phyloP scores from a whole-genome alignment of 2,797 vertebrate species.

The Parambassis ranga region DNA sequence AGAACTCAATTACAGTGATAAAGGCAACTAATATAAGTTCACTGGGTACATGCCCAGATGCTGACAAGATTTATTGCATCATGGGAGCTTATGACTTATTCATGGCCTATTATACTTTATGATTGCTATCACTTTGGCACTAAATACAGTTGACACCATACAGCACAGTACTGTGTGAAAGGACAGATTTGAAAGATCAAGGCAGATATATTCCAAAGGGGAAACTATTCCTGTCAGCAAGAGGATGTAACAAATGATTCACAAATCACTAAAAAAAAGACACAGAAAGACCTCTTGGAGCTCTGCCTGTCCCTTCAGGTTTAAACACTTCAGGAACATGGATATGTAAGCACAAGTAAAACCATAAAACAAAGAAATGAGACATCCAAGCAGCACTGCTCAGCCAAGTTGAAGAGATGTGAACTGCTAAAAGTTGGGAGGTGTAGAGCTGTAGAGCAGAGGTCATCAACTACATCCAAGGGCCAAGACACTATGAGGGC shows the following conservation, averaged over 20 bases:
- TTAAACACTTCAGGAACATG: background rate
- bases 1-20: conserved; percentile 64
- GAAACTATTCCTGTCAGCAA: conserved; percentile 1
- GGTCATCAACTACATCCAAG: too few species aligned
- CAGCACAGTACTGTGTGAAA: conserved; percentile 10
- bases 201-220: conserved; percentile 15
- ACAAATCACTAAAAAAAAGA: conserved; percentile 7
- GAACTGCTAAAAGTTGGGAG: too few species aligned
- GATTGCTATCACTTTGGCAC: conserved; percentile 52
- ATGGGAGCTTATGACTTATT: conserved; percentile 60
- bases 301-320: background rate
- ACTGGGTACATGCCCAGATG: conserved; percentile 42
- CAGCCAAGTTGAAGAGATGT: background rate
- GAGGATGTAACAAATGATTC: conserved; percentile 4
- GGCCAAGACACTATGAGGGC: too few species aligned
- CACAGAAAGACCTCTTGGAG: background rate
- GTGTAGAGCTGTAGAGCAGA: too few species aligned
- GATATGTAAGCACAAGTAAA: background rate
- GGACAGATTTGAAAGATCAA: conserved; percentile 25
- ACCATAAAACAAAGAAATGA: background rate
- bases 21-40: conserved; percentile 56
- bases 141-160: conserved; percentile 55
- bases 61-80: conserved; percentile 51
- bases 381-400: background rate
- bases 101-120: conserved; percentile 64